Evolutionary conservation across 2,888 invertebrate genomes (phyloP).

Genomic region (Epinotia brunnichana): DNA sequence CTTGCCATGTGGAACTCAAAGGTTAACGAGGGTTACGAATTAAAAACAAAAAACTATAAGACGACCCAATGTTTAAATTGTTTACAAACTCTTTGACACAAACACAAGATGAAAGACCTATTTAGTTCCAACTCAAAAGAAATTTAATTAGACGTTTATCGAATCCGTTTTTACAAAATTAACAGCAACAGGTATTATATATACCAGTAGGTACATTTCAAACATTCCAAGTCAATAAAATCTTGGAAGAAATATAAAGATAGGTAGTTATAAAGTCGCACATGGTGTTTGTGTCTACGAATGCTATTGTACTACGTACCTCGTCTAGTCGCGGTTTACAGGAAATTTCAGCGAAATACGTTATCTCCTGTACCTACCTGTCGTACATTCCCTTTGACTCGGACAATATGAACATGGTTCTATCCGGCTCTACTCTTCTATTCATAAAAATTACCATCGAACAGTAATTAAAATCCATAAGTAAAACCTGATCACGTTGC

Average conservation of each 20-base stretch:
- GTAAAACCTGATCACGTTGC: background rate
- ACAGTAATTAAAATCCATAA: slow-evolving; percentile 22
- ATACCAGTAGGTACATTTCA: too few species aligned
- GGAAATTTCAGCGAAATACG: slow-evolving; percentile 12
- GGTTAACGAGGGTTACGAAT: background rate
- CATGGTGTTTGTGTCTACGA: too few species aligned
- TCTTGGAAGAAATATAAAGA: too few species aligned
- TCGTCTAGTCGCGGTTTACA: slow-evolving; percentile 1
- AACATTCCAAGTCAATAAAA: too few species aligned
- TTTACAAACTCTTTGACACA: background rate
- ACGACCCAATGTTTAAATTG: background rate
- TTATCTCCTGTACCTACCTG: slow-evolving; percentile 4
- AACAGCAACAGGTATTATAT: background rate
- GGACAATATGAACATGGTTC: slow-evolving; percentile 20
- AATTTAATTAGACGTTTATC: too few species aligned
- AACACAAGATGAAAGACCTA: background rate
- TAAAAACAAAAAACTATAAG: background rate
- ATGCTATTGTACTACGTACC: background rate
- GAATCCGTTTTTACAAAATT: background rate
- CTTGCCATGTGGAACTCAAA: slow-evolving; percentile 23
- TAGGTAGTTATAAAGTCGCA: too few species aligned
- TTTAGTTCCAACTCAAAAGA: background rate
- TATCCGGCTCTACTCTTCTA: slow-evolving; percentile 13
- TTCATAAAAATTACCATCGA: slow-evolving; percentile 16
- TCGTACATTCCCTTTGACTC: slow-evolving; percentile 25